Conservation (phyloP, 2,797 vertebrate genomes). For the Toxotes lorentzi region DNA sequence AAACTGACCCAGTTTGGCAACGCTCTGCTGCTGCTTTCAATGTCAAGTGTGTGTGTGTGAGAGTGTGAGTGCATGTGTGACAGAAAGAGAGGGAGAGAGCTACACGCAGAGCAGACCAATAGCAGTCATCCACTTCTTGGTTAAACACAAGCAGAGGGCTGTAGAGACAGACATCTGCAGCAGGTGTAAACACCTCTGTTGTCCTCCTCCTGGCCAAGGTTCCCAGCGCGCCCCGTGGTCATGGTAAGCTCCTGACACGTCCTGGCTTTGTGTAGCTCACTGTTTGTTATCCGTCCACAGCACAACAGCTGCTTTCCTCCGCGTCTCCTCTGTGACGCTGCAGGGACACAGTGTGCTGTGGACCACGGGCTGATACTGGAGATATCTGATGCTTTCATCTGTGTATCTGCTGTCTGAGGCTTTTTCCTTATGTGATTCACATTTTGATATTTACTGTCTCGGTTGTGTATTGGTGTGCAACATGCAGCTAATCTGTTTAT, state of each 20-base stretch:
- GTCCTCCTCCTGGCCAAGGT: not conserved
- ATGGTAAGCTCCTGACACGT: constrained; percentile 6
- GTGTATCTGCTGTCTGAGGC: not conserved
- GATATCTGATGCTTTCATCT: constrained; percentile 1
- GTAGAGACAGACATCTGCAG: constrained; percentile 22
- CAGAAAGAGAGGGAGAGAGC: not conserved
- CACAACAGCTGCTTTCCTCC: constrained; percentile 5
- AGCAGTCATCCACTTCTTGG: not conserved
- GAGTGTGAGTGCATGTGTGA: constrained; percentile 10
- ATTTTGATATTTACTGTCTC: not conserved
- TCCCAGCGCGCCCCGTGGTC: constrained; percentile 10
- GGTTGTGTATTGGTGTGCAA: not conserved
- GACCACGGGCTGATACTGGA: not conserved
- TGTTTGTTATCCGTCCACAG: constrained; percentile 31
- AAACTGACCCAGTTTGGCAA: constrained; percentile 51
- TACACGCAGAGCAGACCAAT: constrained; percentile 16
- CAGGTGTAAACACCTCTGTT: constrained; percentile 27
- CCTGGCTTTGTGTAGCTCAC: not conserved
- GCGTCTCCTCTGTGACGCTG: not conserved
- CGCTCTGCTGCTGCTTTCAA: constrained; percentile 12
- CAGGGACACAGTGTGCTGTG: not conserved
- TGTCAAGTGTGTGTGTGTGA: constrained; percentile 17
- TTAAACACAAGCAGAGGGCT: not conserved
- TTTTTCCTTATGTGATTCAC: not conserved
- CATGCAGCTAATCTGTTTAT: not conserved